Evolutionary conservation across 2,113 vertebrate genomes (phyloP).

Genomic region (Dicaeum eximium): DNA sequence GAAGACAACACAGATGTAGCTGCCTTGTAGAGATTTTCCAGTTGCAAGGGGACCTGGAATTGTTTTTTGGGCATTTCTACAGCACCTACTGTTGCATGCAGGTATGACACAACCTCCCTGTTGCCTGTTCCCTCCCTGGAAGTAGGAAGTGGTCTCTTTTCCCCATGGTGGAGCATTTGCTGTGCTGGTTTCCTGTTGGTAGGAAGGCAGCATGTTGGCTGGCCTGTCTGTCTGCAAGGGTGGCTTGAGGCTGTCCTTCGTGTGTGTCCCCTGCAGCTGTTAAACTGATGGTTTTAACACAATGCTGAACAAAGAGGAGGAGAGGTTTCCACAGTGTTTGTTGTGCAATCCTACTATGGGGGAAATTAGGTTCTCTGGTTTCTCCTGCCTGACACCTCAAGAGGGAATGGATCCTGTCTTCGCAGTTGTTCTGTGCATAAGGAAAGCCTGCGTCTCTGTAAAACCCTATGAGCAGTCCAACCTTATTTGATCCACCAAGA

Average conservation of each 20-base stretch:
- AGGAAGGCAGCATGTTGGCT: background rate
- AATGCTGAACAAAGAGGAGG: background rate
- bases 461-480: background rate
- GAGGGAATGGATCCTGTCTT: background rate
- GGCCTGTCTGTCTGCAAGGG: rapidly evolving
- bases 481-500: background rate
- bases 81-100: background rate
- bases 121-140: background rate
- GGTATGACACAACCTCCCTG: background rate
- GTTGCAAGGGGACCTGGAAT: background rate
- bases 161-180: rapidly evolving
- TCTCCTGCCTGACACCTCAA: background rate
- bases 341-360: background rate
- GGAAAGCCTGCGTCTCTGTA: rapidly evolving
- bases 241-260: background rate
- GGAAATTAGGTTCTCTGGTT: background rate
- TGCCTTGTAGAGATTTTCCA: background rate
- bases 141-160: background rate
- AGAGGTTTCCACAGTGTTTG: background rate
- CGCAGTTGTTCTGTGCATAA: background rate
- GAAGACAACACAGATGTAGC: background rate
- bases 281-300: background rate
- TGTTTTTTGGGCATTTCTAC: background rate
- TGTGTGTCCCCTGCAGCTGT: background rate
- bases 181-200: background rate